phyloP scores from a whole-genome alignment of 1,140 invertebrate species.

The Eufriesea mexicana region DNA sequence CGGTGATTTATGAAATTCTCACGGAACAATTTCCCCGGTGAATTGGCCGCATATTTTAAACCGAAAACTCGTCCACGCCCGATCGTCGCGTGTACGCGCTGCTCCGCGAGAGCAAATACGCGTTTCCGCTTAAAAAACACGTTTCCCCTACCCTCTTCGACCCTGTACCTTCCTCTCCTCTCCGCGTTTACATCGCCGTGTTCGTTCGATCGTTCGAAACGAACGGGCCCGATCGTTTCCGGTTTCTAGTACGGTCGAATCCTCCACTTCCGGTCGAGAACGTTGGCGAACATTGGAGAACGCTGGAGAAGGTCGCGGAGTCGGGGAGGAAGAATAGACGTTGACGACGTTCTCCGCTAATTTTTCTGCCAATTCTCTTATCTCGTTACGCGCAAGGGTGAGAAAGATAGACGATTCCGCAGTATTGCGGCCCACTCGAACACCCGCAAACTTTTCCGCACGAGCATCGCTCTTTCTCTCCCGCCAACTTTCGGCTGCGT shows the following conservation, averaged over 20 bases:
- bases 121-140: slow-evolving; percentile 22
- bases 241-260: not conserved
- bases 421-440: not conserved
- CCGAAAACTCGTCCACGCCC: not conserved
- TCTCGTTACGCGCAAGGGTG: too few relatives aligned
- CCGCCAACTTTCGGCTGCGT: slow-evolving; percentile 12
- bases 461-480: not conserved
- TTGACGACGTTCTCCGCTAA: not conserved
- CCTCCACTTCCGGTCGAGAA: not conserved
- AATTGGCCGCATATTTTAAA: slow-evolving; percentile 44
- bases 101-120: slow-evolving; percentile 14
- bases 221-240: not conserved
- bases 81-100: not conserved
- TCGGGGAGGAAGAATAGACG: not conserved
- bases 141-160: too few relatives aligned
- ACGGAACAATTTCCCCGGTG: slow-evolving; percentile 41
- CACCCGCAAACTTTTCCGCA: slow-evolving; percentile 17
- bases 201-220: slow-evolving; percentile 11
- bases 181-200: not conserved
- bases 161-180: too few relatives aligned
- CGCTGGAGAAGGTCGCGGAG: too few relatives aligned
- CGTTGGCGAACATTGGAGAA: too few relatives aligned
- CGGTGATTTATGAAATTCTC: slow-evolving; percentile 51
- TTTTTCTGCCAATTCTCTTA: too few relatives aligned
- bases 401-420: too few relatives aligned